These are phyloP conservation scores for Castor canadensis DNA, from an alignment of 2,113 vertebrate genomes.

Conservation along the genomic window DNA sequence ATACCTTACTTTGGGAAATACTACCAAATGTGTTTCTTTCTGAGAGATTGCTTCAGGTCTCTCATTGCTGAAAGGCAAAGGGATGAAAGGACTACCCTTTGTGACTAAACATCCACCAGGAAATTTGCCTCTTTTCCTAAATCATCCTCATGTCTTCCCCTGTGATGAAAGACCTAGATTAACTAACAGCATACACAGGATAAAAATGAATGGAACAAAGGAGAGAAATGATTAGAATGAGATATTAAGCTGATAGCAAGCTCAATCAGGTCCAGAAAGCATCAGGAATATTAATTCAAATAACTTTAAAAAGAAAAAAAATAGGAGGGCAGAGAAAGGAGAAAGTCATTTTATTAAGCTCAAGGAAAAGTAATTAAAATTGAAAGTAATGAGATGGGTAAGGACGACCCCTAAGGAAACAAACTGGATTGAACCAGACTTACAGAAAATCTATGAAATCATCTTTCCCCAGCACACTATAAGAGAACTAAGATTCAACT, in stretches of 20 bases:
- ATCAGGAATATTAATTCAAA: not conserved
- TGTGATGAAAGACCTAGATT: not conserved
- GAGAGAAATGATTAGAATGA: not conserved
- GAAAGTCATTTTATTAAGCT: not conserved
- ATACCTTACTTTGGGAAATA: not conserved
- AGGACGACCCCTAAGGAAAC: slow-evolving; percentile 4
- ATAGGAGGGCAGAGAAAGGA: not conserved
- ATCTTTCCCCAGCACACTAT: slow-evolving; percentile 41
- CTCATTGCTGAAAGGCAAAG: not conserved
- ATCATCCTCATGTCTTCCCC: not conserved
- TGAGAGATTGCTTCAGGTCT: not conserved
- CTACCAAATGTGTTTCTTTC: not conserved
- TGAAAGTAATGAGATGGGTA: not conserved
- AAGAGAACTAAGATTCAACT: slow-evolving; percentile 47
- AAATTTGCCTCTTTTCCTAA: not conserved
- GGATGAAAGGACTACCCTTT: not conserved
- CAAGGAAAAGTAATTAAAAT: not conserved
- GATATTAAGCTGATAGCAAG: not conserved
- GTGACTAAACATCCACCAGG: not conserved
- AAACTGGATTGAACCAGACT: not conserved
- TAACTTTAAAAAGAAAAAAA: slow-evolving; percentile 38
- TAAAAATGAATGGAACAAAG: not conserved
- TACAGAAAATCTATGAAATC: slow-evolving; percentile 56
- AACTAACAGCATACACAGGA: not conserved
- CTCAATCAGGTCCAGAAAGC: not conserved